Evolutionary conservation across 2,888 invertebrate species (phyloP).

Genomic region (Polylopha cassiicola): DNA sequence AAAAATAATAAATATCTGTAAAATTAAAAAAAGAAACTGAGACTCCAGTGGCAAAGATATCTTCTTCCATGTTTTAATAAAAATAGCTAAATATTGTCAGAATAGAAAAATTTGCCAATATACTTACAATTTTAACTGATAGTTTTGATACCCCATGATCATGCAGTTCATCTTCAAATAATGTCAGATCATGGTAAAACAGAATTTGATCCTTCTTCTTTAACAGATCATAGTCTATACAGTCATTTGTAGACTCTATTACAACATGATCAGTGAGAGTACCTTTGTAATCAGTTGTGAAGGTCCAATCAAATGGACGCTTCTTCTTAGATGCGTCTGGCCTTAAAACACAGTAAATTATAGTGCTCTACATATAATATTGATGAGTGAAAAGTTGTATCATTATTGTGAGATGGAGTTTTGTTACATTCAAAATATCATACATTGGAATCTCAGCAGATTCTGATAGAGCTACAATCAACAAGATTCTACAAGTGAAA

Average conservation of each 20-base stretch:
- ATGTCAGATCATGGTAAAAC: slow-evolving; percentile 94
- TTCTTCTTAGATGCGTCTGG: slow-evolving; percentile 86
- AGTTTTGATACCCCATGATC: slow-evolving; percentile 96
- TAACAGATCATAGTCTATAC: slow-evolving; percentile 91
- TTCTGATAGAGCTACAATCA: too few relatives aligned
- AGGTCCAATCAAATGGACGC: slow-evolving; percentile 98
- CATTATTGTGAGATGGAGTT: too few relatives aligned
- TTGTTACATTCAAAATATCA: too few relatives aligned
- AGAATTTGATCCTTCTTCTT: slow-evolving; percentile 93
- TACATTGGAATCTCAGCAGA: too few relatives aligned
- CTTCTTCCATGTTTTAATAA: too few relatives aligned
- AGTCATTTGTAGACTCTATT: slow-evolving; percentile 81
- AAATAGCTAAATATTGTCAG: neutral
- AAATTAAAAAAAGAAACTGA: slow-evolving; percentile 1
- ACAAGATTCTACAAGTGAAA: too few relatives aligned
- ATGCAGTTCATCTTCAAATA: slow-evolving; percentile 99
- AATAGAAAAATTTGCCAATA: neutral
- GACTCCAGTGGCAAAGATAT: too few relatives aligned
- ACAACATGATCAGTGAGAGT: slow-evolving; percentile 79
- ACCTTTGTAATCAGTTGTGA: slow-evolving; percentile 94
- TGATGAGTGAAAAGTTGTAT: too few relatives aligned
- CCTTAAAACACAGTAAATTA: slow-evolving; percentile 64
- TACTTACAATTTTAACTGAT: slow-evolving; percentile 94
- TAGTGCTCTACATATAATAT: too few relatives aligned
- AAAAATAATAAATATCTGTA: neutral